Percentiles rank a stretch among this genome's conserved stretches.
phyloP scores from a whole-genome alignment of 2,888 invertebrate genomes.

The Terebella lapidaria region DNA sequence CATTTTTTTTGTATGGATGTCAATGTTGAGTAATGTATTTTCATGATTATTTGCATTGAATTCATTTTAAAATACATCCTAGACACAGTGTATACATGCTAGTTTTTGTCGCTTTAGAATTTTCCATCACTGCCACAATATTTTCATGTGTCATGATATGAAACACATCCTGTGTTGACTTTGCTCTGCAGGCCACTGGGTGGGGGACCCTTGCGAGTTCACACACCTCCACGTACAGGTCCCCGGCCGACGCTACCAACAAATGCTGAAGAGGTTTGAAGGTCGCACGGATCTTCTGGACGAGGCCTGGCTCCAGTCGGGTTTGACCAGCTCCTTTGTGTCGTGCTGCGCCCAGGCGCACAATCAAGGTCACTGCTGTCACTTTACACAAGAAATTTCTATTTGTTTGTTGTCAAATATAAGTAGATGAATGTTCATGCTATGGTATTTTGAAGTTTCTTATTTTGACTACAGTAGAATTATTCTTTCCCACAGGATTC shows the following conservation, averaged over 20 bases:
- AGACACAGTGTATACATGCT: too few relatives aligned
- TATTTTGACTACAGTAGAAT: background rate
- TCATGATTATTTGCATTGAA: too few relatives aligned
- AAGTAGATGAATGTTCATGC: background rate
- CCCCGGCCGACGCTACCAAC: constrained; percentile 52
- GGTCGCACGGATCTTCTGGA: constrained; percentile 6
- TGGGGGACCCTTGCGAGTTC: constrained; percentile 70
- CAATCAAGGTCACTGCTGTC: constrained; percentile 38
- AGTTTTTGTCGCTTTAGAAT: too few relatives aligned
- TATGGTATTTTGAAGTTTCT: background rate
- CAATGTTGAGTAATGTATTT: too few relatives aligned
- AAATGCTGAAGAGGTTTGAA: constrained; percentile 6
- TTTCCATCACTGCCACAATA: too few relatives aligned
- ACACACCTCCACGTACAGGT: constrained; percentile 59
- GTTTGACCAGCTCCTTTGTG: constrained; percentile 72
- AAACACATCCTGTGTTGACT: background rate
- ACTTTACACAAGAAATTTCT: background rate
- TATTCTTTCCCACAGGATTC: constrained; percentile 62
- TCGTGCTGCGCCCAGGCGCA: constrained; percentile 59
- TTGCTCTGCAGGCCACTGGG: constrained; percentile 44
- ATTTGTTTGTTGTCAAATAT: background rate
- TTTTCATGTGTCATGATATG: too few relatives aligned
- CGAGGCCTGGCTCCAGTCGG: constrained; percentile 54
- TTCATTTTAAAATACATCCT: too few relatives aligned
- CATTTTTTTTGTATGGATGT: too few relatives aligned